Conservation (phyloP, 2,797 vertebrate species). For the Numenius phaeopus region DNA sequence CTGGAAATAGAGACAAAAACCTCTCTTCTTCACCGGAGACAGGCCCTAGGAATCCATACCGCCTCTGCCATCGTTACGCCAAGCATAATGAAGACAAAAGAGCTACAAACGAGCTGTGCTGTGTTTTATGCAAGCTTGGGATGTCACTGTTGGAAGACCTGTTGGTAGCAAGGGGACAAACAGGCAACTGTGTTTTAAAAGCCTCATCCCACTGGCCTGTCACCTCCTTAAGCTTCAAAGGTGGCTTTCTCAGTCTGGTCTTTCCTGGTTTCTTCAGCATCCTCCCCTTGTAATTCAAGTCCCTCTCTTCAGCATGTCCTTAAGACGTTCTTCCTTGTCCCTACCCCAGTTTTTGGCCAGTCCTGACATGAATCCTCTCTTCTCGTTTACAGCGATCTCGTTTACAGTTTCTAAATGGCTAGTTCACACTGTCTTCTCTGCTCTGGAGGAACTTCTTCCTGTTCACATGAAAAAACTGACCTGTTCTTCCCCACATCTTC, state of each 20-base stretch:
- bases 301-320: neutral
- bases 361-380: neutral
- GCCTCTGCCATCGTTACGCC: fast-evolving
- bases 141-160: neutral
- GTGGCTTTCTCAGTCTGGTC: neutral
- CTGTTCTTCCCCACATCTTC: neutral
- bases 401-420: neutral
- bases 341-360: neutral
- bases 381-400: neutral
- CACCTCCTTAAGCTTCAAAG: neutral
- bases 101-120: neutral
- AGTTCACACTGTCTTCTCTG: neutral
- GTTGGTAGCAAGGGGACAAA: neutral
- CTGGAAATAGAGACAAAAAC: neutral
- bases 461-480: neutral
- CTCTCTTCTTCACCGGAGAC: neutral
- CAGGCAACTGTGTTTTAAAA: neutral
- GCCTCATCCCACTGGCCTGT: neutral
- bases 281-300: neutral
- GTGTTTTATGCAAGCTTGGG: no score
- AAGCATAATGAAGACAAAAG: neutral
- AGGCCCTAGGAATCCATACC: neutral
- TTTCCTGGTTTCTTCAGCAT: neutral
- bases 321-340: no score
- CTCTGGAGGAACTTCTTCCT: neutral